These are phyloP conservation scores for Pentamera pediparva DNA, from an alignment of 53 echinoderm and acorn worm genomes.

Conservation along the genomic window DNA sequence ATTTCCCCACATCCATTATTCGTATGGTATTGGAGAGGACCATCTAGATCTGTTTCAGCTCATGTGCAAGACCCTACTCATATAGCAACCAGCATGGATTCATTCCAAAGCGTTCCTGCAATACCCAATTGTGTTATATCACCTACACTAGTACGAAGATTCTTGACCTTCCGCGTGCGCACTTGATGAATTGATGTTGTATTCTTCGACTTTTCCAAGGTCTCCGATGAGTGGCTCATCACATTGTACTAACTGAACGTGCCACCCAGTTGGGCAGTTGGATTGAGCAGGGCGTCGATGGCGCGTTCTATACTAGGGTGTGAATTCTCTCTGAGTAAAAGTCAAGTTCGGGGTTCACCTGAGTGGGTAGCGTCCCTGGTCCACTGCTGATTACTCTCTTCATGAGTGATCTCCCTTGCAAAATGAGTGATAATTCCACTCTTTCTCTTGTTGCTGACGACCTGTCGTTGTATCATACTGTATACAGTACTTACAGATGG, in stretches of 20 bases:
- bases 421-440: neutral
- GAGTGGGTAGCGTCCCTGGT: conserved; percentile 22
- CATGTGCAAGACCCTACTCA: conserved; percentile 31
- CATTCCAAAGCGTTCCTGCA: conserved; percentile 44
- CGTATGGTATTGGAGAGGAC: conserved; percentile 55
- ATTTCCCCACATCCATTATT: conserved; percentile 44
- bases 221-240: conserved; percentile 35
- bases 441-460: conserved; percentile 34
- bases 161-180: neutral
- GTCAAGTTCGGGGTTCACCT: conserved; percentile 34
- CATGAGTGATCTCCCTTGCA: conserved; percentile 31
- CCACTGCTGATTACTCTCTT: conserved; percentile 24
- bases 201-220: conserved; percentile 32
- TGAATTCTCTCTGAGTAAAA: neutral
- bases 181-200: conserved; percentile 26
- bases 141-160: neutral
- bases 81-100: conserved; percentile 52
- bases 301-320: conserved; percentile 17
- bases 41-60: conserved; percentile 33
- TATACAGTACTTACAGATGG: too few relatives aligned
- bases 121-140: conserved; percentile 33
- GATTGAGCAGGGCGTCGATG: conserved; percentile 22
- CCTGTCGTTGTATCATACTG: conserved; percentile 6
- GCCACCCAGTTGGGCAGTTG: neutral
- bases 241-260: conserved; percentile 20